Base-by-base conservation (phyloP, 2,888 invertebrate genomes). In the Ophion ventricosus region DNA sequence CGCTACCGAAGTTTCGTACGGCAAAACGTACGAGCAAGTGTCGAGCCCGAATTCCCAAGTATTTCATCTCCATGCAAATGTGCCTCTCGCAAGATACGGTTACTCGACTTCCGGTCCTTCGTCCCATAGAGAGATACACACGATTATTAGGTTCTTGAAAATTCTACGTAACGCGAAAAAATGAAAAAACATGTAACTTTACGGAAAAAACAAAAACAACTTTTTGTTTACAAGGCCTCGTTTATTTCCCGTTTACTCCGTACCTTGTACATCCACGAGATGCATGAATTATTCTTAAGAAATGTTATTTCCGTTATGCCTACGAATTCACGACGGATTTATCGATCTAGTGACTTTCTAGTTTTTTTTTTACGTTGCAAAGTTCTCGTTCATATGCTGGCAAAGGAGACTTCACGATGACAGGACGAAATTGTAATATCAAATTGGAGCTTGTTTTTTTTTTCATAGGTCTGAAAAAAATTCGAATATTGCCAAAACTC, bases 51-150 rank as follows among this genome's bases (percentile, higher is more conserved):
- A 67, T 74, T 40, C 74, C 63, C 23, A 69, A 80, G 76, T 49
- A 76, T 81, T 81, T 81, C 70, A 81, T 76, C 40, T 76, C 63
- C 76, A 76, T 81, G 81, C 81, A 81, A 81, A 81, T 81, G 11
- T 43, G n/a, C 25, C 64, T 0, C 40, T 61, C 61, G n/a, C 29
- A 56, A 7, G 17, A 26, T 23, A 40, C 20, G 25, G 20, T 5
- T 43, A 70, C 40, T 73, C 57, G 56, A 70, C 64, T 81, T 81
- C 11, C 14, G 0, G 56, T 54, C 29, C 61, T 20, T 23, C 35
- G 35, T 35, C 35, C 29, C 29, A 57, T 14, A 20, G 35, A 20
- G 35, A 57, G 54, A 70, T 70, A 35, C 35, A 72, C n/a, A 72
- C 72, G 57, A 59, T 57, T 40, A 72, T 57, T 35, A 35, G 23